Percentiles rank a stretch among this genome's conserved stretches.
phyloP scores from a whole-genome alignment of 1,140 invertebrate species.

The Brachionus plicatilis region DNA sequence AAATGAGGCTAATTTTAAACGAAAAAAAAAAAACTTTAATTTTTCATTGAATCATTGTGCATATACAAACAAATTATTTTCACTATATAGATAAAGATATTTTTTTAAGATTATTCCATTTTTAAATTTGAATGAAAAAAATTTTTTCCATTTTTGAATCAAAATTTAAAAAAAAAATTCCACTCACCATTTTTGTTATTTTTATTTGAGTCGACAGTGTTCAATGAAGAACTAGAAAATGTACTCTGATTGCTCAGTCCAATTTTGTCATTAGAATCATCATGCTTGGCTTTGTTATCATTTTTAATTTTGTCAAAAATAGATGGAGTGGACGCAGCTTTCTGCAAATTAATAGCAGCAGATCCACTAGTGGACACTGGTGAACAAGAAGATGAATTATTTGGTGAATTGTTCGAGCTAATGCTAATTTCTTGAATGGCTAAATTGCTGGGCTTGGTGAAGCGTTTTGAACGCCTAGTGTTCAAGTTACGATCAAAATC shows the following conservation, averaged over 20 bases:
- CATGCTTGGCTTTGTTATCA: not conserved
- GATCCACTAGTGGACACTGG: not conserved
- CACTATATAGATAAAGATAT: too few species aligned
- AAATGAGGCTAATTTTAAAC: too few species aligned
- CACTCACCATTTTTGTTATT: not conserved
- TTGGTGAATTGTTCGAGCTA: not conserved
- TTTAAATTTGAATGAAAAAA: too few species aligned
- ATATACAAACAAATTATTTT: too few species aligned
- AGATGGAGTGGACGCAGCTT: conserved; percentile 22
- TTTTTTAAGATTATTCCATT: too few species aligned
- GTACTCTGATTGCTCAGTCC: not conserved
- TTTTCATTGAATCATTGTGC: too few species aligned
- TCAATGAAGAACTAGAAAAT: not conserved
- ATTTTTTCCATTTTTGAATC: not conserved
- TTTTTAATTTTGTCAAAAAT: conserved; percentile 35
- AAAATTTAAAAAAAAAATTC: not conserved
- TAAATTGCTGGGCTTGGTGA: not conserved
- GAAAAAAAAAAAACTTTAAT: too few species aligned
- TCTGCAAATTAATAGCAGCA: not conserved
- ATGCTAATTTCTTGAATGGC: conserved; percentile 1
- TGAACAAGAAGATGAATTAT: not conserved
- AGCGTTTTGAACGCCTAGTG: conserved; percentile 4
- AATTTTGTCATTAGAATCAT: not conserved
- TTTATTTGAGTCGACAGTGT: not conserved
- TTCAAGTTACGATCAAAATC: conserved; percentile 28